Evolutionary conservation across 2,888 invertebrate species (phyloP).

Genomic region (Acanthosepion esculentum): DNA sequence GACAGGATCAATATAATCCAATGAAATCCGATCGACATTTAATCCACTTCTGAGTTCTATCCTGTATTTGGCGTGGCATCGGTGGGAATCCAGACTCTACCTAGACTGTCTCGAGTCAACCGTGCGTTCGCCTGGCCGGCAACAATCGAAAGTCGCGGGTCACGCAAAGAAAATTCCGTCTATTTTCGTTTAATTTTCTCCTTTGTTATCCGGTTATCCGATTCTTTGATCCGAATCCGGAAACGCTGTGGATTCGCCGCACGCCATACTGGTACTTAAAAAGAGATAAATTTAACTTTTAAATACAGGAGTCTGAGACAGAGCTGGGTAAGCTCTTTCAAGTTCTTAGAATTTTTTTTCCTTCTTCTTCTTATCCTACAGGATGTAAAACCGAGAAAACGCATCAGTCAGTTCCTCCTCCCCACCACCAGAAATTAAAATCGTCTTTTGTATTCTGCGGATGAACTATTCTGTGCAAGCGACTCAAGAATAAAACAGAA

Average conservation of each 20-base stretch:
- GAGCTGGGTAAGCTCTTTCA: not conserved
- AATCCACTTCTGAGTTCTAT: not conserved
- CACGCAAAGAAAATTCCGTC: not conserved
- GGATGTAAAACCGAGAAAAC: not conserved
- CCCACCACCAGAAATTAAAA: not conserved
- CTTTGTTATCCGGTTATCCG: not conserved
- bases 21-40: not conserved
- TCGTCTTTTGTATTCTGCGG: not conserved
- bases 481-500: too few species aligned
- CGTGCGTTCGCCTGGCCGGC: not conserved
- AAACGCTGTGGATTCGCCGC: not conserved
- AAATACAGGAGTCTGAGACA: not conserved
- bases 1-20: conserved; percentile 22
- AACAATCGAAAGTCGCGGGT: not conserved
- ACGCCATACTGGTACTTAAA: not conserved
- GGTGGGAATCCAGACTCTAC: not conserved
- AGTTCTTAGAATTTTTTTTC: not conserved
- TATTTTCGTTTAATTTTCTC: too few species aligned
- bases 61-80: not conserved
- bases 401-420: not conserved
- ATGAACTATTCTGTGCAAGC: too few species aligned
- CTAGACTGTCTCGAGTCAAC: not conserved
- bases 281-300: not conserved
- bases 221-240: not conserved
- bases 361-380: not conserved